Conservation (phyloP, 2,888 invertebrate genomes). For the Marasmarcha lunaedactyla region DNA sequence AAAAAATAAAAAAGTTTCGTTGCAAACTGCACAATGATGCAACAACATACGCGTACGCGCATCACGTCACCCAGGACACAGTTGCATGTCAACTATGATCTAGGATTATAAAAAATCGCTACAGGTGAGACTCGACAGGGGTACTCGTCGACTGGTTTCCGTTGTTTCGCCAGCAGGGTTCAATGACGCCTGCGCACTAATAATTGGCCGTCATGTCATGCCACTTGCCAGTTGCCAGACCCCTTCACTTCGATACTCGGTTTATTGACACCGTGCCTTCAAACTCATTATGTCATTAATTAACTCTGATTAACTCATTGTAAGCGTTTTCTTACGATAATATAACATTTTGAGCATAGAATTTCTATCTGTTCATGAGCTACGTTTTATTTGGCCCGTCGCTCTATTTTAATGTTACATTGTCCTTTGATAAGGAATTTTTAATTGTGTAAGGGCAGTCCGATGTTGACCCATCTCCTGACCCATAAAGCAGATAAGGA, state of each 20-base stretch:
- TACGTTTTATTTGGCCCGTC: too few species aligned
- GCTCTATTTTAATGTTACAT: background rate
- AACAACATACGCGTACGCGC: constrained; percentile 36
- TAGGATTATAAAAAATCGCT: constrained; percentile 67
- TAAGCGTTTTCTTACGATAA: too few species aligned
- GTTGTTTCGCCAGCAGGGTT: constrained; percentile 70
- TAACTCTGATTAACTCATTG: constrained; percentile 12
- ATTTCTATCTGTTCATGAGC: too few species aligned
- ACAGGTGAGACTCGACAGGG: constrained; percentile 40
- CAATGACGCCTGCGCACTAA: constrained; percentile 60
- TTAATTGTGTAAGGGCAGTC: constrained; percentile 8
- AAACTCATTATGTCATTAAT: constrained; percentile 12
- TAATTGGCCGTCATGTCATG: constrained; percentile 59
- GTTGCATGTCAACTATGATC: constrained; percentile 60
- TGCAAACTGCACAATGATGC: constrained; percentile 38
- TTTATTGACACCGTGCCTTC: constrained; percentile 15
- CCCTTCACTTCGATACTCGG: constrained; percentile 31
- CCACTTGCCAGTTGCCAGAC: constrained; percentile 35
- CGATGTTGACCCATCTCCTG: constrained; percentile 43
- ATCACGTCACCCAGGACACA: constrained; percentile 45
- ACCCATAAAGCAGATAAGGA: constrained; percentile 54
- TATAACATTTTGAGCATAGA: too few species aligned
- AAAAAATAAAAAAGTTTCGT: background rate
- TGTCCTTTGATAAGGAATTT: constrained; percentile 21
- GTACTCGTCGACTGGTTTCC: constrained; percentile 56